Evolutionary conservation across 2,113 vertebrate species (phyloP).

Genomic region (Terrapene triunguis): DNA sequence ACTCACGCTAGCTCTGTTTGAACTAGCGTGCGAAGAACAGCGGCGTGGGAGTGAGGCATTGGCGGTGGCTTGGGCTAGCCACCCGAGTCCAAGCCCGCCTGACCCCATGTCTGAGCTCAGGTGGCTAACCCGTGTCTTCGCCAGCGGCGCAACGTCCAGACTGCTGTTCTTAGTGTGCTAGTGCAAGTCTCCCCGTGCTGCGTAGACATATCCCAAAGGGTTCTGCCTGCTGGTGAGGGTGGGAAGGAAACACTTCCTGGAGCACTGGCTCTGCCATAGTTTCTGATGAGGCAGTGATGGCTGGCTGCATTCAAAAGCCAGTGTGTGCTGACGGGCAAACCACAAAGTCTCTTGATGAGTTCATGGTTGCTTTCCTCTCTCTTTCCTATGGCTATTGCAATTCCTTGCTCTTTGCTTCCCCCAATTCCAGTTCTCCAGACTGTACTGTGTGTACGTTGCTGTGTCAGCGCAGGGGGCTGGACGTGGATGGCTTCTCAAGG

Average conservation of each 20-base stretch:
- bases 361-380: not conserved
- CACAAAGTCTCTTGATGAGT: not conserved
- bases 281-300: not conserved
- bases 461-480: not conserved
- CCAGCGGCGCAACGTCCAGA: not conserved
- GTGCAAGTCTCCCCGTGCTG: not conserved
- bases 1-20: no score
- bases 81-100: not conserved
- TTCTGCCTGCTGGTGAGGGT: not conserved
- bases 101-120: not conserved
- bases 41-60: not conserved
- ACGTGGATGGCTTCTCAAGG: not conserved
- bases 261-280: accelerated
- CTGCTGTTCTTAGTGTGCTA: not conserved
- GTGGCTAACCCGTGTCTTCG: not conserved
- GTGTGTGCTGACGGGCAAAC: not conserved
- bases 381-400: not conserved
- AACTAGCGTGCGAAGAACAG: not conserved
- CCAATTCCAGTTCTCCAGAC: not conserved
- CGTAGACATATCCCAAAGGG: not conserved
- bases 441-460: accelerated
- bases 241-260: not conserved
- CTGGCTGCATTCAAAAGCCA: not conserved
- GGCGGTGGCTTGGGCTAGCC: not conserved
- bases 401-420: not conserved